phyloP scores from a whole-genome alignment of 2,888 invertebrate species.

The Crematogaster levior region DNA sequence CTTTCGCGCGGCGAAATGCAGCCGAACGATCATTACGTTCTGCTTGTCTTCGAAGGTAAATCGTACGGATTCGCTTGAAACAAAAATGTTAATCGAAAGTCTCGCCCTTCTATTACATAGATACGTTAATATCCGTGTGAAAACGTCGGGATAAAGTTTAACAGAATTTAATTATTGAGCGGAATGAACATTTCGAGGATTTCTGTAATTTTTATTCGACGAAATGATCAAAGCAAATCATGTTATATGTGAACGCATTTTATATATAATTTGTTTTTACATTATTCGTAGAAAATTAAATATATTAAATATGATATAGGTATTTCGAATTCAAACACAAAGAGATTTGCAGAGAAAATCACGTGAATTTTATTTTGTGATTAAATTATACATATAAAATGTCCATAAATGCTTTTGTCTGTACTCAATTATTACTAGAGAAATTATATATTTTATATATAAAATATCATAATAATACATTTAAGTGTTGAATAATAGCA shows the following conservation, averaged over 20 bases:
- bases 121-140: not conserved
- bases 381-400: no score
- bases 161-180: not conserved
- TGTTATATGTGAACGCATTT: not conserved
- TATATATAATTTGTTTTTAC: not conserved
- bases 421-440: slow-evolving; percentile 9
- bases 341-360: not conserved
- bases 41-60: slow-evolving; percentile 59
- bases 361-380: not conserved
- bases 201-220: not conserved
- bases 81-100: not conserved
- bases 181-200: not conserved
- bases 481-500: slow-evolving; percentile 26
- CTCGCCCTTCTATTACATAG: not conserved
- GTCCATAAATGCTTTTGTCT: not conserved
- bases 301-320: not conserved
- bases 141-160: not conserved
- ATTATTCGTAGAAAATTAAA: not conserved
- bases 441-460: not conserved
- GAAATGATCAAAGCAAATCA: not conserved
- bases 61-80: slow-evolving; percentile 34
- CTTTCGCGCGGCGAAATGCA: slow-evolving; percentile 54
- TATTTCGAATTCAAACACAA: not conserved
- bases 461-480: not conserved
- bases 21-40: slow-evolving; percentile 67